Base-by-base conservation (phyloP, 2,888 invertebrate genomes). In the Tineola bisselliella region DNA sequence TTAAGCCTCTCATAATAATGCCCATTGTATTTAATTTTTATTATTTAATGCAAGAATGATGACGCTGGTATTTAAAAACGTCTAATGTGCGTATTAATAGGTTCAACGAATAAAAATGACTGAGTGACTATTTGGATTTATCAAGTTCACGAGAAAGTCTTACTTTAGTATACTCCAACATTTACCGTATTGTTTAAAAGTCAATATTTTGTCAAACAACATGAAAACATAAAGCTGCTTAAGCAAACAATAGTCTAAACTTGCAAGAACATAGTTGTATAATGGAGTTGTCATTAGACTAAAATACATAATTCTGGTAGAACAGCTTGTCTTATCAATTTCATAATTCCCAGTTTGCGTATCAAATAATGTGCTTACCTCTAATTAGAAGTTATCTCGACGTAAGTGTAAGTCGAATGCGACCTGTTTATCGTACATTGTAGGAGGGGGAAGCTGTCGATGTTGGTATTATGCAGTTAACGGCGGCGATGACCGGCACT, bases 121-220 rank as follows among this genome's bases (percentile, higher is more conserved):
- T 12, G 6, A 38, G 3, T 6, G 48, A 17, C 54, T 25, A 54
- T 54, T 54, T 54, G 25, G 25, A 52, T 5, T 15, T 17, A 17
- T 52, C 15, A 52, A 54, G 54, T 25, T 54, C 8, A 54, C 54
- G 54, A 54, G 54, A 54, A 54, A 54, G 25, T 54, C 54, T 54
- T 25, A 25, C 3, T 54, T 54, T 54, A 19, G 18, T 25, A 54
- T 54, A n/a, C 25, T 25, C 10, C 5, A 19, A 25, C 25, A 25
- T 54, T 25, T 52, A 52, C 52, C 52, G 52, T 52, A 17, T 15
- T 52, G 12, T 54, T 54, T 54, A 19, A 54, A 15, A 17, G 52
- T 52, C 54, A 54, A 54, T 6, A 54, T 18, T 54, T 54, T 25
- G 4, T 54, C 54, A 54, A 54, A 54, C 54, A 25, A 18, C 54